Base-by-base conservation (phyloP, 1,140 invertebrate species). In the Dufourea novaeangliae region DNA sequence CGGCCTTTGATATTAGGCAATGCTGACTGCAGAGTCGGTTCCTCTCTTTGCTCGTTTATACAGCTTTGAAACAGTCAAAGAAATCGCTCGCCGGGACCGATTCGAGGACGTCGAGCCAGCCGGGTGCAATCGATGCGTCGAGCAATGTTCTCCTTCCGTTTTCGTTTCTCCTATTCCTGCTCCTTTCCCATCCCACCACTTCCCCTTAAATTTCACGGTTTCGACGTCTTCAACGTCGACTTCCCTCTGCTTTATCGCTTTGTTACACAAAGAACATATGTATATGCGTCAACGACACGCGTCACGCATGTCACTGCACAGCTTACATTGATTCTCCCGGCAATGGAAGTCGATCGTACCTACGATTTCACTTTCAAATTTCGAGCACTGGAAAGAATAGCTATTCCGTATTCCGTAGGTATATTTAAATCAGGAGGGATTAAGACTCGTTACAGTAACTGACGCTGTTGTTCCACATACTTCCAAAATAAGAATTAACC, bases 1-100 rank as follows among this genome's bases (percentile, higher is more conserved):
- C n/a, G n/a, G 32, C 22, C 12, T 52, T 72, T 63, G 12, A 63
- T 52, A 72, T 63, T 72, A 52, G 14, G 22, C 29, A 37, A 14
- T 6, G 59, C 2, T 63, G 37, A 52, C 32, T 72, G 57, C 25
- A 52, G 22, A 2, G 4, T 46, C 41, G 5, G 4, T 20, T 20
- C 20, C 11, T 22, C 29, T 2, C 32, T 39, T 52, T 72, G 29
- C 44, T n/a, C 32, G 17, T 50, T 37, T 22, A 29, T 39, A 63
- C n/a, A 63, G 37, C 1, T 37, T 41, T 7, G 20, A 52, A 27
- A 14, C 22, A 63, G 20, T 59, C 32, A 64, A 63, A 63, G 41
- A 72, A 72, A 72, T 52, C 20, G 27, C 22, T 17, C 25, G n/a
- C 3, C 27, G 17, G 22, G 63, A n/a, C 27, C 8, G 20, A 10